Evolutionary conservation across 2,113 vertebrate species (phyloP), one percentile per base, ranked within the genome.

Genomic region (Rhinolophus ferrumequinum): DNA sequence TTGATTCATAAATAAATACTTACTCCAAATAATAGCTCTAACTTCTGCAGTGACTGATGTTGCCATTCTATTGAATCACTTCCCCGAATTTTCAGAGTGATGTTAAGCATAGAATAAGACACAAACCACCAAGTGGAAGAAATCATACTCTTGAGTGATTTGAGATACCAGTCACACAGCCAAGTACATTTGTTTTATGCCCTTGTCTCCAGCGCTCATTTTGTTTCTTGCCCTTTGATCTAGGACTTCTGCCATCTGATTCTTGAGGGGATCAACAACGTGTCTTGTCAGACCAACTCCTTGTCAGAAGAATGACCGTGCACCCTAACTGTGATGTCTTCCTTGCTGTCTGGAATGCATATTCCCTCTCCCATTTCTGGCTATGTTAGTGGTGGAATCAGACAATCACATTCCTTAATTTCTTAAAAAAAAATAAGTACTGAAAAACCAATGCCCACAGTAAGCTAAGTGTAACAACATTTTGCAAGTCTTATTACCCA

Each of bases 171-270:
- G 54, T 97, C 94, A 97, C 70, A 90, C 18, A 84, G 72, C 14
- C 84, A 92, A 67, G 50, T 73, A 95, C 16, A 94, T 19, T 90
- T 91, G 93, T 90, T 69, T 56, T 92, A 66, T 96, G 93, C 54
- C 60, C 72, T 94, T 83, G 89, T 93, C 92, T 96, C 69, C 67
- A 10, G n/a, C 1, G 44, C 22, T 94, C 67, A 96, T 97, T 89
- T 91, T 47, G 64, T 79, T 97, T 85, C 11, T 93, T 93, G 76
- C 82, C 88, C 97, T 96, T 92, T 96, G 62, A 73, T 96, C 52
- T 70, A 91, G 64, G n/a, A 73, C 62, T 79, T 90, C 82, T 97
- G 93, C 77, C 90, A 93, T 83, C 82, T 98, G 95, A 97, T 97
- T 66, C 90, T 92, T 90, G 66, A 75, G 38, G 21, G 38, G 83